A percentile compares a stretch with the other conserved stretches of the same genome.
Evolutionary conservation across 2,797 vertebrate genomes (phyloP).

Genomic region (Apogon talboti): DNA sequence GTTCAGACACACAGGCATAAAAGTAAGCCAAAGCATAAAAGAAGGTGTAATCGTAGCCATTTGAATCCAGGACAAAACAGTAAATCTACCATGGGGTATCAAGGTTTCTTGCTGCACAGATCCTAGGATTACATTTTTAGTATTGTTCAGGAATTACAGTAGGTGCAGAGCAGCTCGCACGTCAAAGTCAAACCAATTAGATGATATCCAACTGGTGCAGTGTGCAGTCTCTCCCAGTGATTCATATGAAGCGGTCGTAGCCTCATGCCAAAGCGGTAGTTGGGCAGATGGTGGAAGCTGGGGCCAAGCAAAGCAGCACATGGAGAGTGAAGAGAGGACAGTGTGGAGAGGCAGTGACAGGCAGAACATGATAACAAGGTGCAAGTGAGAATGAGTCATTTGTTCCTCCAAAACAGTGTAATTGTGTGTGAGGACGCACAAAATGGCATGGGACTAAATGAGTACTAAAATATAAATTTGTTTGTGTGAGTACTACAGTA

Average conservation of each 20-base stretch:
- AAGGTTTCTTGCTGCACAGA: slow-evolving; percentile 1
- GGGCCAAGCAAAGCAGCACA: slow-evolving; percentile 63
- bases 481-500: no score
- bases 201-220: slow-evolving; percentile 36
- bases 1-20: neutral
- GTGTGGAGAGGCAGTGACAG: slow-evolving; percentile 29
- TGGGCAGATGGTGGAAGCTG: slow-evolving; percentile 75
- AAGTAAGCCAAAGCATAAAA: neutral
- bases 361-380: slow-evolving; percentile 59
- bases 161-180: slow-evolving; percentile 17
- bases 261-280: slow-evolving; percentile 49
- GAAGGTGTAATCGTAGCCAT: neutral
- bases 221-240: slow-evolving; percentile 31
- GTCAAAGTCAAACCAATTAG: slow-evolving; percentile 42
- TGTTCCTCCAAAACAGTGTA: slow-evolving; percentile 18
- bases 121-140: neutral
- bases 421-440: neutral
- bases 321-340: slow-evolving; percentile 33
- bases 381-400: slow-evolving; percentile 39
- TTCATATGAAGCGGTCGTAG: slow-evolving; percentile 49
- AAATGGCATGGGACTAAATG: neutral
- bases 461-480: neutral
- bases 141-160: slow-evolving; percentile 9
- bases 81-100: no score
- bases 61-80: neutral